These are phyloP conservation scores for Misgurnus mizolepis DNA, from an alignment of 2,113 vertebrate genomes.

Conservation along the genomic window DNA sequence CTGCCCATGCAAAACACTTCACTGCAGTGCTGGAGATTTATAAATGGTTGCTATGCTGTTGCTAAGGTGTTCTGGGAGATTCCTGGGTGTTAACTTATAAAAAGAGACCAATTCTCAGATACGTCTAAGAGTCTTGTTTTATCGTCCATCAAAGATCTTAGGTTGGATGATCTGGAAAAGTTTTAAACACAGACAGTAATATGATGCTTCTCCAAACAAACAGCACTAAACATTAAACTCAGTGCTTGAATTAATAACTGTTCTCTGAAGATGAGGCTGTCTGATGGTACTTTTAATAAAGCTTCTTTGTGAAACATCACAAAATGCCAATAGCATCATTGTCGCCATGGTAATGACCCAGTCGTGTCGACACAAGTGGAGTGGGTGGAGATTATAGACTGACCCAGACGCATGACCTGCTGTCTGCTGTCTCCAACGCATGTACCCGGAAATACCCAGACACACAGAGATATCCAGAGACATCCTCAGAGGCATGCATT, in stretches of 20 bases:
- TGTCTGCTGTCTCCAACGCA: conserved; percentile 20
- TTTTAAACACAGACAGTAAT: no score
- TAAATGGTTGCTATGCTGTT: no score
- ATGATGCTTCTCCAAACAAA: neutral
- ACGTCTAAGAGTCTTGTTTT: no score
- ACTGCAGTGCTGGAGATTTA: no score
- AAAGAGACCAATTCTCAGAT: no score
- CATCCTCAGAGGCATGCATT: no score
- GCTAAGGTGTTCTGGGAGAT: no score
- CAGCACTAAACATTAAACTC: conserved; percentile 9
- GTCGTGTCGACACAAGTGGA: neutral
- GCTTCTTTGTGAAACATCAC: neutral
- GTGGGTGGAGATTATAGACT: conserved; percentile 19
- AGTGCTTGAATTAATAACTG: neutral
- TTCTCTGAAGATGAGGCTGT: neutral
- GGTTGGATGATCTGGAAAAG: no score
- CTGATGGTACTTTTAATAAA: neutral
- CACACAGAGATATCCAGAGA: neutral
- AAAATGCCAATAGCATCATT: neutral
- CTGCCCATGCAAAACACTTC: no score
- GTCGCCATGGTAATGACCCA: conserved; percentile 2
- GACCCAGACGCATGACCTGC: conserved; percentile 39
- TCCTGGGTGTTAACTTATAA: no score
- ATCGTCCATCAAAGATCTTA: no score
- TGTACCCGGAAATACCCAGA: neutral